Conservation (phyloP, 2,888 invertebrate genomes). For the Rhorus exstirpatorius region DNA sequence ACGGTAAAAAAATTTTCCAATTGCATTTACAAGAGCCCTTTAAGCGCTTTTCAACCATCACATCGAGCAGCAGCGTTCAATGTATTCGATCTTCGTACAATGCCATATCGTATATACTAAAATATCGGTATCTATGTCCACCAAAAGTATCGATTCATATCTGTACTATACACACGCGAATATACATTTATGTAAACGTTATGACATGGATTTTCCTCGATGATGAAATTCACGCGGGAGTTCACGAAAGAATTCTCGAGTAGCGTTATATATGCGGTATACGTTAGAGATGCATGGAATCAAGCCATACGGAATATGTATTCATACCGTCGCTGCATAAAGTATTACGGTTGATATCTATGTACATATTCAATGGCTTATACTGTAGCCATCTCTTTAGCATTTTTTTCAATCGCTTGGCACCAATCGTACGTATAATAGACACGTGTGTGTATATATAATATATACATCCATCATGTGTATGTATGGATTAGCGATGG, state of each 20-base stretch:
- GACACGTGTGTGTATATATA: no score
- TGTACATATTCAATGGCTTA: slow-evolving; percentile 35
- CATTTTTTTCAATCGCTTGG: slow-evolving; percentile 62
- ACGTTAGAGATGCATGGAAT: slow-evolving; percentile 38
- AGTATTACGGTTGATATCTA: slow-evolving; percentile 17
- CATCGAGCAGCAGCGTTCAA: no score
- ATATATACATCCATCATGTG: slow-evolving; percentile 32
- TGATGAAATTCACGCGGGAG: slow-evolving; percentile 1
- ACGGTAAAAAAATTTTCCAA: no score
- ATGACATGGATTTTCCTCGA: no score
- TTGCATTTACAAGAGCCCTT: no score
- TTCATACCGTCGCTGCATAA: slow-evolving; percentile 49
- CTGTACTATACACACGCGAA: no score
- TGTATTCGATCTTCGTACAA: no score
- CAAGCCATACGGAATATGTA: slow-evolving; percentile 57
- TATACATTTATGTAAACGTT: no score
- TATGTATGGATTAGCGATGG: slow-evolving; percentile 62
- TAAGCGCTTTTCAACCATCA: no score
- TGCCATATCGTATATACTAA: no score
- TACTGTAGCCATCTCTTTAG: slow-evolving; percentile 41
- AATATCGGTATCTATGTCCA: no score
- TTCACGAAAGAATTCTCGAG: slow-evolving; percentile 29
- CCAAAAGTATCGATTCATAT: no score
- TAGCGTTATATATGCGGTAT: slow-evolving; percentile 17
- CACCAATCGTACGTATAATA: slow-evolving; percentile 9